Percentiles rank a stretch among this genome's conserved stretches.
These are phyloP conservation scores for Cryptocephalus moraei DNA, from an alignment of 2,888 invertebrate species.

Conservation along the genomic window DNA sequence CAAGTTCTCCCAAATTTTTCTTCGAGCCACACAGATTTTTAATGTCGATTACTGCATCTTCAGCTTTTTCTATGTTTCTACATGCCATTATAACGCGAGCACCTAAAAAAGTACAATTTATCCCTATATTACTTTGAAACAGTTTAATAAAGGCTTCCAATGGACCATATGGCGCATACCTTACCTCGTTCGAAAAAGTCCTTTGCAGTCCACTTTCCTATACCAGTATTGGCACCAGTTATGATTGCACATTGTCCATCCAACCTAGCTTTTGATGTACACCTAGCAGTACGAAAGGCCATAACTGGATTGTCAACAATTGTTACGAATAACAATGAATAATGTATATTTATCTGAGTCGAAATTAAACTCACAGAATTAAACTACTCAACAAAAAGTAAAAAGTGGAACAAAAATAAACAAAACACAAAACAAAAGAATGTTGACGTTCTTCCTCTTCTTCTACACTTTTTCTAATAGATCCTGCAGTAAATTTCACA, in stretches of 20 bases:
- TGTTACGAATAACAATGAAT: too few species aligned
- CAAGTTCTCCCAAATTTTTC: slow-evolving; percentile 35
- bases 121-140: too few species aligned
- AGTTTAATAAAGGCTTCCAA: too few species aligned
- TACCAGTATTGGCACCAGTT: slow-evolving; percentile 25
- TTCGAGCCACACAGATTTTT: slow-evolving; percentile 30
- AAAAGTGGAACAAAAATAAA: too few species aligned
- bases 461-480: too few species aligned
- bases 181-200: slow-evolving; percentile 40
- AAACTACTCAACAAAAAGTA: too few species aligned
- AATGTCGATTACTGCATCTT: slow-evolving; percentile 43
- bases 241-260: slow-evolving; percentile 35
- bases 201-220: slow-evolving; percentile 24
- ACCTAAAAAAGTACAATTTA: slow-evolving; percentile 23
- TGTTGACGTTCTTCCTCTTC: too few species aligned
- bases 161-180: not conserved
- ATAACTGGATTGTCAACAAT: too few species aligned
- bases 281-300: slow-evolving; percentile 6
- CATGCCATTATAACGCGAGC: slow-evolving; percentile 50
- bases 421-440: too few species aligned
- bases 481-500: too few species aligned
- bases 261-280: slow-evolving; percentile 31
- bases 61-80: slow-evolving; percentile 43
- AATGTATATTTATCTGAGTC: too few species aligned
- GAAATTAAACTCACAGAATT: too few species aligned